These are phyloP conservation scores for Nematolebias whitei DNA, from an alignment of 2,113 vertebrate genomes.

Conservation along the genomic window DNA sequence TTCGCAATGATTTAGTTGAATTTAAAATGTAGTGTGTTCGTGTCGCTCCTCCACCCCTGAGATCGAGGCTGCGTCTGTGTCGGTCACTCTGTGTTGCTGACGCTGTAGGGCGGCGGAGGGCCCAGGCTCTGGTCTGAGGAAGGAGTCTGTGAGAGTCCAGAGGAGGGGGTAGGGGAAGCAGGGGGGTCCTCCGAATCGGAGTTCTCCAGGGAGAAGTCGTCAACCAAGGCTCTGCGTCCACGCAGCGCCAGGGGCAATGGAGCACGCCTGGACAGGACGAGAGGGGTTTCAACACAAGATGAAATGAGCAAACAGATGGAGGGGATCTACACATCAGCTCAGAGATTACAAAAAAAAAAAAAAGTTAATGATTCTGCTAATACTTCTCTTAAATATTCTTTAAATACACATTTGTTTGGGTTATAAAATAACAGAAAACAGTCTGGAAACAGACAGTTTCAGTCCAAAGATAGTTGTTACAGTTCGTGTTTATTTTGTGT, in stretches of 20 bases:
- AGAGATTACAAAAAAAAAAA: neutral
- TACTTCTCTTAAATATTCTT: no score
- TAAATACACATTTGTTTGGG: no score
- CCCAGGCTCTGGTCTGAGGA: slow-evolving; percentile 78
- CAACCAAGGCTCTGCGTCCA: slow-evolving; percentile 77
- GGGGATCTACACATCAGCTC: neutral
- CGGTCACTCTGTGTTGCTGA: slow-evolving; percentile 77
- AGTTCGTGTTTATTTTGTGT: no score
- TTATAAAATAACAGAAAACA: no score
- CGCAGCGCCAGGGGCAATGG: slow-evolving; percentile 77
- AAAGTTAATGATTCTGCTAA: no score
- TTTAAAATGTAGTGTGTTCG: slow-evolving; percentile 32
- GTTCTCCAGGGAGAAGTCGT: slow-evolving; percentile 82
- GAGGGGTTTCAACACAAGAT: slow-evolving; percentile 2
- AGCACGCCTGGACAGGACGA: slow-evolving; percentile 64
- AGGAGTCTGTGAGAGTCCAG: slow-evolving; percentile 72
- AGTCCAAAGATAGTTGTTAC: no score
- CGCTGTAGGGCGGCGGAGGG: slow-evolving; percentile 75
- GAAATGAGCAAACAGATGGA: no score
- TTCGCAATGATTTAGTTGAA: slow-evolving; percentile 12
- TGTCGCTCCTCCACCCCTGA: slow-evolving; percentile 49
- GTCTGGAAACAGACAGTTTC: no score
- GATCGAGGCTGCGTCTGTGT: slow-evolving; percentile 5
- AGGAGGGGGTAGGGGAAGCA: slow-evolving; percentile 76
- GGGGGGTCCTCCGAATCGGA: slow-evolving; percentile 82